phyloP scores from a whole-genome alignment of 2,888 invertebrate species.

The Noctua comes region DNA sequence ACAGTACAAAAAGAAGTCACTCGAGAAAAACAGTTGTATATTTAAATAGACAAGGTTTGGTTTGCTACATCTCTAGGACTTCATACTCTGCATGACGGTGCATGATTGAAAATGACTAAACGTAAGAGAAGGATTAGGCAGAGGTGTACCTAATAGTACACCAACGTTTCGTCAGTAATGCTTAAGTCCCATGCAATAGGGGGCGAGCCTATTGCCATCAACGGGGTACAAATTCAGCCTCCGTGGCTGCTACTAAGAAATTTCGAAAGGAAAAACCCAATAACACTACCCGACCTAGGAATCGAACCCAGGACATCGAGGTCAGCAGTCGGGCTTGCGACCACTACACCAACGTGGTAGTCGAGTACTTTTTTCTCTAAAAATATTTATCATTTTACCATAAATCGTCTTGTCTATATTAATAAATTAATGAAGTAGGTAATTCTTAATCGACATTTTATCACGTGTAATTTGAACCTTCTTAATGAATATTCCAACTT shows the following conservation, averaged over 20 bases:
- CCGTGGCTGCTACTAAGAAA: neutral
- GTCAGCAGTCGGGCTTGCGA: neutral
- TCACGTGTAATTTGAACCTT: slow-evolving; percentile 29
- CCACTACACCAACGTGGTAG: neutral
- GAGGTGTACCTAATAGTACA: neutral
- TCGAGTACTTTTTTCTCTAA: too few species aligned
- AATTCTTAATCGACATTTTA: slow-evolving; percentile 18
- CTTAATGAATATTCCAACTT: slow-evolving; percentile 27
- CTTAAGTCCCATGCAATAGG: neutral
- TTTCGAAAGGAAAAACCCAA: neutral
- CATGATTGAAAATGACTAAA: too few species aligned
- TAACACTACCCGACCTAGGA: neutral
- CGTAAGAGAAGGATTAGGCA: neutral
- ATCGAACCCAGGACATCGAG: neutral
- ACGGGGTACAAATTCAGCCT: neutral
- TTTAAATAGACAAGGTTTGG: too few species aligned
- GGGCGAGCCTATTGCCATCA: neutral
- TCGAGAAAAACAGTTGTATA: too few species aligned
- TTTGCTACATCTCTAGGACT: too few species aligned
- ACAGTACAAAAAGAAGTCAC: too few species aligned
- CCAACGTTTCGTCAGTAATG: neutral
- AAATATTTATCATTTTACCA: neutral
- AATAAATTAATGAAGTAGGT: neutral
- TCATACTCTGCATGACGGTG: too few species aligned
- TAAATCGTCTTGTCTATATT: neutral